Base-by-base conservation (phyloP, 2,797 vertebrate species). In the Neopelma chrysocephalum region DNA sequence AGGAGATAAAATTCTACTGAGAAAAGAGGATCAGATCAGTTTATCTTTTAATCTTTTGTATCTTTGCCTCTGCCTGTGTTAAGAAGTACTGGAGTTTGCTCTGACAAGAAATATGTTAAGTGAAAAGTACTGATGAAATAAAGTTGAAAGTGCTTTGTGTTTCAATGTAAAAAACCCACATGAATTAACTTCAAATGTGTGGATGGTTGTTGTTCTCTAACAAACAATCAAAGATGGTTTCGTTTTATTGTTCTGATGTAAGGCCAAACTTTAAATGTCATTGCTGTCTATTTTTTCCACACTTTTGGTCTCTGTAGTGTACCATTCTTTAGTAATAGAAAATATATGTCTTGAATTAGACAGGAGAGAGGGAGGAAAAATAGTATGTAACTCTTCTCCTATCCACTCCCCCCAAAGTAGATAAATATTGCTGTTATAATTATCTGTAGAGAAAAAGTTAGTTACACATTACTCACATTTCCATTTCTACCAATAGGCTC, bases 41-140 rank as follows among this genome's bases (percentile, higher is more conserved):
- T 92, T 93, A 53, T 87, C 71, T 87, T 81, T 79, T 69, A 81
- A 86, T 80, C 53, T 95, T 89, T 84, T 82, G 26, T 82, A 76
- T 76, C 22, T 20, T 70, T 91, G 32, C 48, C 51, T 92, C n/a
- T 14, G 79, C 36, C n/a, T 87, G 7, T 86, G n/a, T 66, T 85
- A 87, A 54, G 22, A 82, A 94, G 70, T 80, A 76, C 11, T 15
- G 3, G 26, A 29, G 25, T 85, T 92, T 89, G 16, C 26, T 70
- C 72, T 88, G 69, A 60, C 38, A 84, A 72, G 70, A 90, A 61
- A 56, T 60, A 60, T 23, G 75, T 71, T 47, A 76, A 84, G 11
- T 84, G 40, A 27, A 82, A 90, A 73, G 18, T 60, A n/a, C 54
- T 45, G 27, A 43, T 91, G 42, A 88, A 88, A 78, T 16, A 40